Evolutionary conservation across 1,140 invertebrate species (phyloP).

Genomic region (Temnothorax nylanderi): DNA sequence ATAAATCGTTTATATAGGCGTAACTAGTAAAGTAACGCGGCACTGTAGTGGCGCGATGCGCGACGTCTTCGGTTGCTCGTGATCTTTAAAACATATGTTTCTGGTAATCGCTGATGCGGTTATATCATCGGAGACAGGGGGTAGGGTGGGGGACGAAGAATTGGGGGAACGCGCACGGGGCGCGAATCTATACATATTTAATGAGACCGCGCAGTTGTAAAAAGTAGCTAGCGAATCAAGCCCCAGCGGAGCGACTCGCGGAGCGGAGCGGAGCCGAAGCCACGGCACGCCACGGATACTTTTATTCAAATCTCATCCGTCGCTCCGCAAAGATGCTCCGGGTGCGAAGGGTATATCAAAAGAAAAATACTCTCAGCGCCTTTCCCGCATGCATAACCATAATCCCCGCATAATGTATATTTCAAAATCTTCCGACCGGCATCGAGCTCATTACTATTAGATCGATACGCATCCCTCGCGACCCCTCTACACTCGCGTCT

Average conservation of each 20-base stretch:
- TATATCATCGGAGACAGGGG: conserved; percentile 66
- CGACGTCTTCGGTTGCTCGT: conserved; percentile 69
- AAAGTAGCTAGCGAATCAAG: conserved; percentile 75
- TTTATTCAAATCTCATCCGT: conserved; percentile 82
- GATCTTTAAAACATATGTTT: conserved; percentile 76
- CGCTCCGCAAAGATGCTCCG: conserved; percentile 61
- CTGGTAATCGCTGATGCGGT: conserved; percentile 72
- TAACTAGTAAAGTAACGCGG: conserved; percentile 53
- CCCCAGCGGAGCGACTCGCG: conserved; percentile 62
- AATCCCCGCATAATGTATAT: conserved; percentile 81
- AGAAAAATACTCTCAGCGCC: conserved; percentile 81
- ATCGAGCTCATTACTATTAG: conserved; percentile 78
- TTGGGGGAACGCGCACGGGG: conserved; percentile 71
- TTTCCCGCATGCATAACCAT: conserved; percentile 82
- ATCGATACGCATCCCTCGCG: conserved; percentile 69
- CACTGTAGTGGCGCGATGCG: not conserved
- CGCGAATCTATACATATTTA: conserved; percentile 83
- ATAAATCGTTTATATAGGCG: not conserved
- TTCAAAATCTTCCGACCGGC: conserved; percentile 78
- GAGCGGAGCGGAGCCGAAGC: not conserved
- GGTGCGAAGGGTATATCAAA: conserved; percentile 78
- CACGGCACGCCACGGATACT: conserved; percentile 69
- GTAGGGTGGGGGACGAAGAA: conserved; percentile 20
- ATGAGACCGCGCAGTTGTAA: conserved; percentile 80
- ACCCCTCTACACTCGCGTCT: not conserved